Conservation (phyloP, 2,797 vertebrate species). For the Acanthiza pusilla region DNA sequence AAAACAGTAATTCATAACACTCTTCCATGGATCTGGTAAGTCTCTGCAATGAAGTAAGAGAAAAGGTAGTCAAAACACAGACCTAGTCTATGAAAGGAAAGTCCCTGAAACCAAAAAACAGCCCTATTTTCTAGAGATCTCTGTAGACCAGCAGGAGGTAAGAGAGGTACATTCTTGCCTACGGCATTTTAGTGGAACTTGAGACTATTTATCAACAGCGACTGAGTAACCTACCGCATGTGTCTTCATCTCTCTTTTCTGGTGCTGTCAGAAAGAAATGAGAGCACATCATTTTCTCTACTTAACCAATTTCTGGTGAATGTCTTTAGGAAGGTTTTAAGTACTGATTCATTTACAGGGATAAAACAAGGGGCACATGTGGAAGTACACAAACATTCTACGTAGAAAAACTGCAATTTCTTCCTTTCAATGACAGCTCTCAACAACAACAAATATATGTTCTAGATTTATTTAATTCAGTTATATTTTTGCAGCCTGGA, state of each 20-base stretch:
- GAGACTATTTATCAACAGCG: conserved; percentile 19
- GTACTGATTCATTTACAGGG: not conserved
- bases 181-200: not conserved
- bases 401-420: not conserved
- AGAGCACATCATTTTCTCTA: conserved; percentile 58
- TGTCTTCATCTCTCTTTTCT: conserved; percentile 65
- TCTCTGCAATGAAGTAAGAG: not conserved
- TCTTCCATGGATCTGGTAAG: not conserved
- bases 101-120: not conserved
- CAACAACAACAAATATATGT: not conserved
- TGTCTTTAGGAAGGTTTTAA: conserved; percentile 19
- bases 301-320: not conserved
- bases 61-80: not conserved
- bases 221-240: conserved; percentile 27
- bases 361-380: not conserved
- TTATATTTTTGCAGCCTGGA: not conserved
- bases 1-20: not conserved
- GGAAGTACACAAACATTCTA: not conserved
- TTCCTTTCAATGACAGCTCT: not conserved
- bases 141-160: not conserved
- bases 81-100: not conserved
- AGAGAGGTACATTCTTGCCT: not conserved
- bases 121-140: not conserved
- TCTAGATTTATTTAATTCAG: not conserved
- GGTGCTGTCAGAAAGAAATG: conserved; percentile 57